phyloP scores from a whole-genome alignment of 2,888 invertebrate genomes.

The Xestia xanthographa region DNA sequence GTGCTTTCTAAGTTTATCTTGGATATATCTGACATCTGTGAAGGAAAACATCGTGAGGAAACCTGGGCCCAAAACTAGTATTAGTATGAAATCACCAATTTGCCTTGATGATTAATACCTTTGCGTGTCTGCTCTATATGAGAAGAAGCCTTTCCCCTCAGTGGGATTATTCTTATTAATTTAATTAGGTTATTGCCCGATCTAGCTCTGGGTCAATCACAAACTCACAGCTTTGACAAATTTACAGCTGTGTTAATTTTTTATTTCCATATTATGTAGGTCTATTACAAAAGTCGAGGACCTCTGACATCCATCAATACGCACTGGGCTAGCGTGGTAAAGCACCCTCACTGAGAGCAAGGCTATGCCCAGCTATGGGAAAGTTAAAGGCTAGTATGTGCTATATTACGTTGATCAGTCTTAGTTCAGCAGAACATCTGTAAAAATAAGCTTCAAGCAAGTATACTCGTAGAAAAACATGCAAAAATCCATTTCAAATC shows the following conservation, averaged over 20 bases:
- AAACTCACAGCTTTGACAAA: background rate
- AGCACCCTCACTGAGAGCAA: background rate
- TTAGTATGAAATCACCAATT: background rate
- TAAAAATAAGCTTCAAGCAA: background rate
- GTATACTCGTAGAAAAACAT: background rate
- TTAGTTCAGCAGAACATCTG: background rate
- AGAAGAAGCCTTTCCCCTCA: background rate
- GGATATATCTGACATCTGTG: background rate
- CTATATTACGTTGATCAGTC: background rate
- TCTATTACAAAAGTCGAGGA: background rate
- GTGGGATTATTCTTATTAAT: background rate
- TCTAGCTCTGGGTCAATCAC: too few species aligned
- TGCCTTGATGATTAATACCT: background rate
- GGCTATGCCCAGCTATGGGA: background rate
- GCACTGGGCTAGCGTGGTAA: background rate
- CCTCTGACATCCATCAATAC: background rate
- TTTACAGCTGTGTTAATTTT: background rate
- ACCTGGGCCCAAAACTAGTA: background rate
- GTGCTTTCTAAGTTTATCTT: background rate
- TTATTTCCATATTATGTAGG: background rate
- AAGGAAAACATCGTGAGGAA: background rate
- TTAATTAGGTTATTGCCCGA: background rate
- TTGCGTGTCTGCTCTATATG: background rate
- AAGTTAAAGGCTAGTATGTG: background rate
- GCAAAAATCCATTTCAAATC: slow-evolving; percentile 6